Conservation (phyloP, 1,140 invertebrate genomes). For the Drosophila ogumai region DNA sequence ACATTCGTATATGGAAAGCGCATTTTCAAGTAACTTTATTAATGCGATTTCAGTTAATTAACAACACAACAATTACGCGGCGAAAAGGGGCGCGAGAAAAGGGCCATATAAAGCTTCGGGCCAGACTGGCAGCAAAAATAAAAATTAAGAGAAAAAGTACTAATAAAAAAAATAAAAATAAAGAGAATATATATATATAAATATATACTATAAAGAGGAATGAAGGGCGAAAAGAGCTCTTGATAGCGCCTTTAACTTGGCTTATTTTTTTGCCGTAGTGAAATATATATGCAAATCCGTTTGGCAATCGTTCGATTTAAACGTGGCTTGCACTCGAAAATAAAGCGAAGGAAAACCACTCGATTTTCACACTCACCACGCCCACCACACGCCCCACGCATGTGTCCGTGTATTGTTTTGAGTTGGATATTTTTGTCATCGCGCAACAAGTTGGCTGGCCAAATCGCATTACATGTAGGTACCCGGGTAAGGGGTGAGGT, state of each 20-base stretch:
- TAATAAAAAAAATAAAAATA: background rate
- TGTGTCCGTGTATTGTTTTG: slow-evolving; percentile 65
- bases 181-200: background rate
- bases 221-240: background rate
- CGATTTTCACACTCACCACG: slow-evolving; percentile 23
- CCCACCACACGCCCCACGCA: slow-evolving; percentile 45
- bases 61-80: slow-evolving; percentile 69
- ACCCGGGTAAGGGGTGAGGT: background rate
- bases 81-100: slow-evolving; percentile 11
- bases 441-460: slow-evolving; percentile 67
- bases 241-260: slow-evolving; percentile 7
- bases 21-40: slow-evolving; percentile 71
- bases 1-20: slow-evolving; percentile 25
- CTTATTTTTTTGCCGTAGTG: background rate
- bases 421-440: slow-evolving; percentile 57
- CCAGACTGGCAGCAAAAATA: background rate
- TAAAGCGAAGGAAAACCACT: slow-evolving; percentile 2
- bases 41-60: slow-evolving; percentile 81
- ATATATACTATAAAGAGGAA: background rate
- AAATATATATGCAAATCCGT: background rate
- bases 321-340: slow-evolving; percentile 1
- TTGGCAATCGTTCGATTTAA: slow-evolving; percentile 3
- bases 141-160: background rate
- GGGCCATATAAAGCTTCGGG: background rate
- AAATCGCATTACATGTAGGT: background rate